Evolutionary conservation across 2,797 vertebrate species (phyloP).

Genomic region (Furcifer pardalis): DNA sequence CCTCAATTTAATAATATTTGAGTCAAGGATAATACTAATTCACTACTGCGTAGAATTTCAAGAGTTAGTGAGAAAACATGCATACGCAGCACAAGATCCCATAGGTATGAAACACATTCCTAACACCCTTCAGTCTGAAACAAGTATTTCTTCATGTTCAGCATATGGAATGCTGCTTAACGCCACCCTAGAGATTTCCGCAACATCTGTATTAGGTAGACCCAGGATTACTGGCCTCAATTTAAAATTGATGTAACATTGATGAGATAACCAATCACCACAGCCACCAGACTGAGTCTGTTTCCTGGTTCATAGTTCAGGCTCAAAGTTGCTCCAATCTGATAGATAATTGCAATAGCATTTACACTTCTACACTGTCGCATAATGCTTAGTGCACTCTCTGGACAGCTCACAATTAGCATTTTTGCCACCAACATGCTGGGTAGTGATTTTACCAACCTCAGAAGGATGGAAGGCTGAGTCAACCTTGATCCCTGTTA

Average conservation of each 20-base stretch:
- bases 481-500: no score
- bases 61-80: background rate
- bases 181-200: background rate
- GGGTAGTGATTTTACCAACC: no score
- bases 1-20: background rate
- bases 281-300: background rate
- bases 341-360: no score
- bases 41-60: background rate
- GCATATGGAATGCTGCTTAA: background rate
- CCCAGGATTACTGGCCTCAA: background rate
- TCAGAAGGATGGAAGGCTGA: no score
- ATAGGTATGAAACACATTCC: background rate
- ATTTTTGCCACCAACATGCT: no score
- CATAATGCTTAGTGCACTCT: no score
- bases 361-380: no score
- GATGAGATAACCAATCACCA: background rate
- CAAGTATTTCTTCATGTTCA: background rate
- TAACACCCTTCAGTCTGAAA: conserved; percentile 4
- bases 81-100: background rate
- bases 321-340: background rate
- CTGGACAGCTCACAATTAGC: no score
- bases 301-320: background rate
- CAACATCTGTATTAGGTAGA: background rate
- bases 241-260: background rate
- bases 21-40: background rate